Conservation (phyloP, 2,888 invertebrate genomes). For the Oxycera nigricornis region DNA sequence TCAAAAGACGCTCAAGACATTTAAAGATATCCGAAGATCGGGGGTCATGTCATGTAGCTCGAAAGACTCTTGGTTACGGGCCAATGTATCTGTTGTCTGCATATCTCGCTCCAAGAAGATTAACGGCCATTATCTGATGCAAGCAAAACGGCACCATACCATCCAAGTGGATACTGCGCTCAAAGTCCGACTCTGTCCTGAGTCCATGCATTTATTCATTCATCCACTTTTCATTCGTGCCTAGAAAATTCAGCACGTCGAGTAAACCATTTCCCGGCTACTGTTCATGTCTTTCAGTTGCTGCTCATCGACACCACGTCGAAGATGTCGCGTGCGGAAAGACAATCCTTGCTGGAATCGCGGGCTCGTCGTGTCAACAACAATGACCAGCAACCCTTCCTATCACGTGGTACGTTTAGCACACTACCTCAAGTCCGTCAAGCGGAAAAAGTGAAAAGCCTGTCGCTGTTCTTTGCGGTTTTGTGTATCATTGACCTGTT, state of each 20-base stretch:
- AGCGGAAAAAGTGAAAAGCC: conserved; percentile 54
- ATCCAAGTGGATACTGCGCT: no score
- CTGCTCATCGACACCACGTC: background rate
- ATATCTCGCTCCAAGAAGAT: no score
- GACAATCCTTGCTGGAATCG: conserved; percentile 1
- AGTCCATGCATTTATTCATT: background rate
- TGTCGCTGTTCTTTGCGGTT: conserved; percentile 74
- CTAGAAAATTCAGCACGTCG: background rate
- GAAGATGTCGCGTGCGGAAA: conserved; percentile 25
- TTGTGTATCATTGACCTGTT: conserved; percentile 82
- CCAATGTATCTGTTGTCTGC: no score
- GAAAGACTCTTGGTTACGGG: no score
- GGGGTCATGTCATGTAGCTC: no score
- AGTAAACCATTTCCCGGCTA: background rate
- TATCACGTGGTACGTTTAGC: conserved; percentile 57
- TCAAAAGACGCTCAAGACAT: no score
- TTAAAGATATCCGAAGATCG: no score
- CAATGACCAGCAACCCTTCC: conserved; percentile 57
- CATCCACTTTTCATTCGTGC: background rate
- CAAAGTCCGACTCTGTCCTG: background rate
- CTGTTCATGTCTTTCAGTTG: background rate
- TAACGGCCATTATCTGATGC: no score
- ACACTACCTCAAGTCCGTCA: conserved; percentile 57
- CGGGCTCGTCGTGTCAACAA: conserved; percentile 14
- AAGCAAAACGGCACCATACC: no score